Percentiles rank a stretch among this genome's conserved stretches.
Conservation (phyloP, 2,797 vertebrate species). For the Acanthurus tractus region DNA sequence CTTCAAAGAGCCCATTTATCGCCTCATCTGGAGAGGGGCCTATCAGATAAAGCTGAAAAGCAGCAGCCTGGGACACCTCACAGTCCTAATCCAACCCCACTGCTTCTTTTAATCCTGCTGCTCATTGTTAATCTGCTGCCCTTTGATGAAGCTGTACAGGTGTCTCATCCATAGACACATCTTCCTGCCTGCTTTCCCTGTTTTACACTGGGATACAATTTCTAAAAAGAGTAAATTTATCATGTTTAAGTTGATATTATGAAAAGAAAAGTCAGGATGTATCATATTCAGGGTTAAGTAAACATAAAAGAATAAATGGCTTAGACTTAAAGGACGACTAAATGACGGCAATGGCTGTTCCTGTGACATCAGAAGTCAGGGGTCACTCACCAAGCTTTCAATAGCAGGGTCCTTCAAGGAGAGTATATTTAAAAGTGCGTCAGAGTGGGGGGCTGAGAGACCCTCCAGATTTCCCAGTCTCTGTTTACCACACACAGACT, state of each 20-base stretch:
- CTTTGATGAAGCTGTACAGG: constrained; percentile 81
- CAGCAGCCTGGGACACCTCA: constrained; percentile 76
- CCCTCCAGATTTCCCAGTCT: constrained; percentile 61
- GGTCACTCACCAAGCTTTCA: constrained; percentile 47
- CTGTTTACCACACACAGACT: constrained; percentile 79
- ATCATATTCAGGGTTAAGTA: constrained; percentile 4
- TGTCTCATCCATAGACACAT: constrained; percentile 53
- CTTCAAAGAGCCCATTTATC: constrained; percentile 87
- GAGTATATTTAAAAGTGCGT: constrained; percentile 62
- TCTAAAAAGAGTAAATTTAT: background rate
- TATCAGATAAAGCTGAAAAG: constrained; percentile 80
- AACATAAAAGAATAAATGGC: constrained; percentile 13
- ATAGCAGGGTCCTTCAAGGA: constrained; percentile 34
- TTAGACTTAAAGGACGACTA: background rate
- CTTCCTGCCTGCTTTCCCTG: constrained; percentile 15
- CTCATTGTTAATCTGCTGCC: constrained; percentile 78
- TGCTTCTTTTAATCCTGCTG: constrained; percentile 80
- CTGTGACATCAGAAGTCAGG: constrained; percentile 23
- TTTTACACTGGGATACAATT: background rate
- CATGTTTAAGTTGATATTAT: no score
- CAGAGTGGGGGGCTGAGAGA: constrained; percentile 57
- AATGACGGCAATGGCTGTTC: constrained; percentile 17
- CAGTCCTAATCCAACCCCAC: constrained; percentile 62
- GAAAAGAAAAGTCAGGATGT: background rate
- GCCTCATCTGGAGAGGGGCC: constrained; percentile 78